These are phyloP conservation scores for Polydrusus pterygomalis DNA, from an alignment of 2,888 invertebrate genomes.

Conservation along the genomic window DNA sequence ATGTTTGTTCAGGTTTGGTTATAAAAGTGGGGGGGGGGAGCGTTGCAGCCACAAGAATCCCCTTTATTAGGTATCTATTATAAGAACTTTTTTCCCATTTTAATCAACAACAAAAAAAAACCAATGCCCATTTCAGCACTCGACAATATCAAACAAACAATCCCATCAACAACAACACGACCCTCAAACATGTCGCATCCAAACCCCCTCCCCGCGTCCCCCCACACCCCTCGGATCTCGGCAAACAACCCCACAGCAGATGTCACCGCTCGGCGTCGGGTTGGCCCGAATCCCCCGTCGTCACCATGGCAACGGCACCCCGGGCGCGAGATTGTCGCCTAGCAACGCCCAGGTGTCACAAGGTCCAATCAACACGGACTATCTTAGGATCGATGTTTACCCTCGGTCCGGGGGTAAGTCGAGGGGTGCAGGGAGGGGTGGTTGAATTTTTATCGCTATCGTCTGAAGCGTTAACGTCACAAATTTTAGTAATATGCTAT, in stretches of 20 bases:
- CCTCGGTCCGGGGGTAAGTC: slow-evolving; percentile 52
- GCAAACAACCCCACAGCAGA: slow-evolving; percentile 48
- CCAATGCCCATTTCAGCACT: not conserved
- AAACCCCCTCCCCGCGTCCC: slow-evolving; percentile 15
- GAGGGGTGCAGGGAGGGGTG: slow-evolving; percentile 44
- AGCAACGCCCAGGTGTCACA: slow-evolving; percentile 72
- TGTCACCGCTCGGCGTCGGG: slow-evolving; percentile 56
- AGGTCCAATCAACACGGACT: slow-evolving; percentile 72
- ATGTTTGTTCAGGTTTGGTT: no score
- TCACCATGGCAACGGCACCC: slow-evolving; percentile 64
- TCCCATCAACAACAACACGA: slow-evolving; percentile 34
- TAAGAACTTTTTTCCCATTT: no score
- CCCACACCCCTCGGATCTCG: not conserved
- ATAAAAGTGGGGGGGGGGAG: no score
- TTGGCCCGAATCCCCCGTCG: slow-evolving; percentile 52
- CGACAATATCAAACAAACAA: slow-evolving; percentile 31
- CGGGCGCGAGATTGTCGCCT: slow-evolving; percentile 65
- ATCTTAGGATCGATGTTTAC: slow-evolving; percentile 72
- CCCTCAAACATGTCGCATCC: slow-evolving; percentile 36
- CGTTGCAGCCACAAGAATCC: no score
- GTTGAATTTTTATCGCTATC: slow-evolving; percentile 1
- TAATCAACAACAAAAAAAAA: no score
- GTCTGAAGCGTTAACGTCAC: no score
- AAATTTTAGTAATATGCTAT: no score
- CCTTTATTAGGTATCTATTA: no score